These are phyloP conservation scores for Spheniscus mendiculus DNA, from an alignment of 2,113 vertebrate genomes.

Conservation along the genomic window DNA sequence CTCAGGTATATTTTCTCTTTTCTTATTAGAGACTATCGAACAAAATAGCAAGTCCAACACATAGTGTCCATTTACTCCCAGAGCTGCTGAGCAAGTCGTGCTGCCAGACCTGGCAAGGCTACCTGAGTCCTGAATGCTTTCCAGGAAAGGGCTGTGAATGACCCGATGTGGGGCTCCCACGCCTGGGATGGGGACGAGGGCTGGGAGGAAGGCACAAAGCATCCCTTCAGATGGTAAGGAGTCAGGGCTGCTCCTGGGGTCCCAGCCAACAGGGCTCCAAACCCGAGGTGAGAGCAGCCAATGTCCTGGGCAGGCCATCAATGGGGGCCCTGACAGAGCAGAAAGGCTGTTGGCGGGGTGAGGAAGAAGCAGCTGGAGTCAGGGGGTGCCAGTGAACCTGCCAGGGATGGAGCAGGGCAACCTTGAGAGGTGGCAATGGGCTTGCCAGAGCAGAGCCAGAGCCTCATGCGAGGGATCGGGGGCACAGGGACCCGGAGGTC, in stretches of 20 bases:
- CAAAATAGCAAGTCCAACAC: not conserved
- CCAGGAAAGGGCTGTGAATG: not conserved
- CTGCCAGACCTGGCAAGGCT: not conserved
- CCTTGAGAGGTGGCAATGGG: accelerated
- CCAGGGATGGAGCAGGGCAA: not conserved
- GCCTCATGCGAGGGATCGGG: accelerated
- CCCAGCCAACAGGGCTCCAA: not conserved
- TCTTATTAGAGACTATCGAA: not conserved
- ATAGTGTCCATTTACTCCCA: not conserved
- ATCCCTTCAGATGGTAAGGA: not conserved
- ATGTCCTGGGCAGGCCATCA: accelerated
- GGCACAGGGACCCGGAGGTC: accelerated
- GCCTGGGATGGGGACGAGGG: not conserved
- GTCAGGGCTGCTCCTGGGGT: not conserved
- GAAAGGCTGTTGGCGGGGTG: not conserved
- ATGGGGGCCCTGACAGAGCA: accelerated
- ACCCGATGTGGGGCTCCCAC: not conserved
- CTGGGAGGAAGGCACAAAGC: not conserved
- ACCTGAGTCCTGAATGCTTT: not conserved
- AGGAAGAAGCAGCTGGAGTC: not conserved
- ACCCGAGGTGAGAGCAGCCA: not conserved
- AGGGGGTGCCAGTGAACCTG: not conserved
- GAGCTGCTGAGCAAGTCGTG: not conserved
- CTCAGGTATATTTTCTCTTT: not conserved
- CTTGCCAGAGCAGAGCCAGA: not conserved